phyloP scores from a whole-genome alignment of 2,888 invertebrate species.

The Chesias legatella region DNA sequence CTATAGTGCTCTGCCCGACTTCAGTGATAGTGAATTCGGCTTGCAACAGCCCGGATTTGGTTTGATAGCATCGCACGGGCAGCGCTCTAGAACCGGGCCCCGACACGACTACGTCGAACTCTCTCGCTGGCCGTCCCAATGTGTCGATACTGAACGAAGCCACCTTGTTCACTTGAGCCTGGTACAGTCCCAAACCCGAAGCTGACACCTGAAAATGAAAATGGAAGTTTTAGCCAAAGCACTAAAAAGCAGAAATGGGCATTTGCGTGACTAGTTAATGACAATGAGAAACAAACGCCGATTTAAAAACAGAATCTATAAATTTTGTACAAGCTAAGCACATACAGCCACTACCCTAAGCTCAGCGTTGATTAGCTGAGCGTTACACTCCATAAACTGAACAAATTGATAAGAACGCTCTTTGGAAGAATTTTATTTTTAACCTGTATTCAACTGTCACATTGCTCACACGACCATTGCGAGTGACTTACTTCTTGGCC shows the following conservation, averaged over 20 bases:
- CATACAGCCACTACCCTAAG: too few species aligned
- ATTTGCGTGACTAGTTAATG: too few species aligned
- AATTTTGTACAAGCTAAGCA: too few species aligned
- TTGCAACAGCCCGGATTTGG: conserved; percentile 95
- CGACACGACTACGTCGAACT: conserved; percentile 94
- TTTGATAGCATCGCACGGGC: conserved; percentile 96
- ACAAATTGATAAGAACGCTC: too few species aligned
- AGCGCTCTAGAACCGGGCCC: conserved; percentile 89
- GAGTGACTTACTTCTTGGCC: conserved; percentile 81
- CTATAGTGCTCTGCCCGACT: conserved; percentile 84
- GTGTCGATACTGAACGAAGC: conserved; percentile 95
- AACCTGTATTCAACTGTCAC: too few species aligned
- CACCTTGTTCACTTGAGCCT: conserved; percentile 89
- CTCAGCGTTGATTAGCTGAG: too few species aligned
- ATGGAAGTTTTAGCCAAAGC: not conserved
- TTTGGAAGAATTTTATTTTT: too few species aligned
- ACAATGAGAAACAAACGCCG: too few species aligned
- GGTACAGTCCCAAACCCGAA: conserved; percentile 91
- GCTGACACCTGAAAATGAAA: conserved; percentile 81
- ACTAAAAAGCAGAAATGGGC: too few species aligned
- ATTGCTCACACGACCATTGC: too few species aligned
- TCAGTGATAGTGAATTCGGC: conserved; percentile 95
- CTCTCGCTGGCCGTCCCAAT: conserved; percentile 89
- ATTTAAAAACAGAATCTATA: too few species aligned
- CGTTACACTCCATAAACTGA: too few species aligned